These are phyloP conservation scores for Microcebus jonahi DNA, from an alignment of 2,113 vertebrate species.

Conservation along the genomic window DNA sequence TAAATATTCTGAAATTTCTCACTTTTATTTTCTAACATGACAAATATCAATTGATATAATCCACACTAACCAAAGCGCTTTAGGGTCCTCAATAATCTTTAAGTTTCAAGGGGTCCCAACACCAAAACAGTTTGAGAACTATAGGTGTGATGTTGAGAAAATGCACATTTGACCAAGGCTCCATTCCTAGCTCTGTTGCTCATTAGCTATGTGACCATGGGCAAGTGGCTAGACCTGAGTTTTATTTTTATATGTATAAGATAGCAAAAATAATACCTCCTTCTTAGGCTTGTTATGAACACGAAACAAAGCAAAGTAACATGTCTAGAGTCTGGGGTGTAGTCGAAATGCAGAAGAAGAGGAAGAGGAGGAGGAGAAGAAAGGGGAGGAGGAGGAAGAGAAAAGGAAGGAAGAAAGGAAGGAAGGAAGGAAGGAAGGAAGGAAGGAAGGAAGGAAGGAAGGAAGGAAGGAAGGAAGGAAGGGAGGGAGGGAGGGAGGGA, in stretches of 20 bases:
- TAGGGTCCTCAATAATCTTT: not conserved
- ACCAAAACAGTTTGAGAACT: not conserved
- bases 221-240: not conserved
- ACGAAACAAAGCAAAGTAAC: not conserved
- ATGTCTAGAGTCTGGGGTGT: not conserved
- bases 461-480: not conserved
- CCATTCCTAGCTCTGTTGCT: not conserved
- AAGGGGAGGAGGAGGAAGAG: not conserved
- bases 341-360: not conserved
- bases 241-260: not conserved
- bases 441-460: not conserved
- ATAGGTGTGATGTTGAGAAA: not conserved
- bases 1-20: not conserved
- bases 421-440: rapidly evolving
- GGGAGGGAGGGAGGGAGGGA: rapidly evolving
- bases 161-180: not conserved
- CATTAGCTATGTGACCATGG: not conserved
- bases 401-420: too few relatives aligned
- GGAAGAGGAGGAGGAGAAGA: not conserved
- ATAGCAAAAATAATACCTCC: not conserved
- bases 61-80: not conserved
- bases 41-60: not conserved
- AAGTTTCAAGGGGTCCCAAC: not conserved
- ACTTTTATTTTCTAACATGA: not conserved
- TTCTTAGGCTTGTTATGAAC: not conserved